These are phyloP conservation scores for Hydriomena furcata DNA, from an alignment of 2,888 invertebrate species.

Conservation along the genomic window DNA sequence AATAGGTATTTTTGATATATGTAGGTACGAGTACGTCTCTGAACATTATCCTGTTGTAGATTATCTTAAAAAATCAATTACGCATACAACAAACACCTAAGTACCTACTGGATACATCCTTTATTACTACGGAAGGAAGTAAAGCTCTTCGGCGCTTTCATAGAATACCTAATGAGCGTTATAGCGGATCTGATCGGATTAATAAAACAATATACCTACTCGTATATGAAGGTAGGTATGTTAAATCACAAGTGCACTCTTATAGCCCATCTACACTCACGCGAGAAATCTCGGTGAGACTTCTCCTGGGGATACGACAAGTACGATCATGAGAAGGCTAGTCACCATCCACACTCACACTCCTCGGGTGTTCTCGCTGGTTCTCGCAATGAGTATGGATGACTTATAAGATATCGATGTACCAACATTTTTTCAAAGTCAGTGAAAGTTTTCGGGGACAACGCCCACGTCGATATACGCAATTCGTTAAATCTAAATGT, in stretches of 20 bases:
- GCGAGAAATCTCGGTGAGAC: too few species aligned
- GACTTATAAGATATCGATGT: not conserved
- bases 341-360: too few species aligned
- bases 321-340: not conserved
- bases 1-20: too few species aligned
- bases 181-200: constrained; percentile 32
- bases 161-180: constrained; percentile 43
- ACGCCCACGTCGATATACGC: constrained; percentile 46
- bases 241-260: too few species aligned
- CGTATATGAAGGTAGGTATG: too few species aligned
- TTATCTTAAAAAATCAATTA: constrained; percentile 8
- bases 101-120: constrained; percentile 13
- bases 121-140: constrained; percentile 48
- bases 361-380: too few species aligned
- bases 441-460: constrained; percentile 49
- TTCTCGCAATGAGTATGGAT: too few species aligned
- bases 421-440: constrained; percentile 23
- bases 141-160: constrained; percentile 28
- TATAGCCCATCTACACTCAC: too few species aligned
- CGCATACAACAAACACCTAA: constrained; percentile 8
- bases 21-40: not conserved
- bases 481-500: constrained; percentile 51
- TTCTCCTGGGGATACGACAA: not conserved
- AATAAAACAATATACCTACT: too few species aligned
- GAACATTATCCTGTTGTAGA: not conserved